These are phyloP conservation scores for Megamerina dolium DNA, from an alignment of 2,888 invertebrate species.

Conservation along the genomic window DNA sequence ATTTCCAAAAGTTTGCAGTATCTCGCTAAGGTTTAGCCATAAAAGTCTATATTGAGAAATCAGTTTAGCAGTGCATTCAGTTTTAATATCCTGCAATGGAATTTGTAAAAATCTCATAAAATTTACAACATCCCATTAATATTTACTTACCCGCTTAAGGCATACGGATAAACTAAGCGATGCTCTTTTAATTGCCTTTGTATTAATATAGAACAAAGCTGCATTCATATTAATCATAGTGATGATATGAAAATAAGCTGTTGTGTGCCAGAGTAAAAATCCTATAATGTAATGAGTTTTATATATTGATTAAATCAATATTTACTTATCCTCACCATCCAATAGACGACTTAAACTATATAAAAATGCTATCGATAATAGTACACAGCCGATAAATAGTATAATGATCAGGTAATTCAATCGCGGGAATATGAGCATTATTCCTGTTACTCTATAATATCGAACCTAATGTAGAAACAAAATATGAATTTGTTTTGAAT, in stretches of 20 bases:
- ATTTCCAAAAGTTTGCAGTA: conserved; percentile 60
- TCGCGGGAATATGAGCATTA: conserved; percentile 57
- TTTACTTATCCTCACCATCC: conserved; percentile 41
- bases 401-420: conserved; percentile 57
- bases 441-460: conserved; percentile 56
- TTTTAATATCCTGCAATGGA: conserved; percentile 53
- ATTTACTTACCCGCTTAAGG: conserved; percentile 49
- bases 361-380: conserved; percentile 57
- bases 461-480: conserved; percentile 47
- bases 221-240: conserved; percentile 69
- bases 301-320: not conserved
- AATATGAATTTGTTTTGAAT: conserved; percentile 1
- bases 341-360: conserved; percentile 57
- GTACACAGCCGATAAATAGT: conserved; percentile 59
- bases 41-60: conserved; percentile 58
- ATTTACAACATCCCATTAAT: not conserved
- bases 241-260: conserved; percentile 55
- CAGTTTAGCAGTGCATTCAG: conserved; percentile 54
- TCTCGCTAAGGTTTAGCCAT: conserved; percentile 62
- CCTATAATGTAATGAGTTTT: conserved; percentile 38
- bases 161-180: conserved; percentile 54
- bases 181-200: conserved; percentile 59
- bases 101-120: not conserved
- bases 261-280: conserved; percentile 58
- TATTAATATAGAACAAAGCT: conserved; percentile 64